A percentile compares a stretch with the other conserved stretches of the same genome.
phyloP scores from a whole-genome alignment of 2,113 vertebrate species.

The Dissostichus mawsoni region DNA sequence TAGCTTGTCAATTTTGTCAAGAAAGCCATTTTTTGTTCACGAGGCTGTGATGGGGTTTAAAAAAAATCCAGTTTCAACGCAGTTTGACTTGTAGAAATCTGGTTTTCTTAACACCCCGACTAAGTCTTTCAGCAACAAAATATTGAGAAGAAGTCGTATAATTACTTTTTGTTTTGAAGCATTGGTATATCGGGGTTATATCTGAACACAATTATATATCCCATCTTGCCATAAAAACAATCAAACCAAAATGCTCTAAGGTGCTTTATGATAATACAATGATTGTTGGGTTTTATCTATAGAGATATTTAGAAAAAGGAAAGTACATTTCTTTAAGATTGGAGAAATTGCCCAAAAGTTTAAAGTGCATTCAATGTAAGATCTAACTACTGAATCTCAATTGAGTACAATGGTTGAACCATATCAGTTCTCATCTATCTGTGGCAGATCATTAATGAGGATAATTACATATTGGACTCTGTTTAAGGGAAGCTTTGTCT shows the following conservation, averaged over 20 bases:
- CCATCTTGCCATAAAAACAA: conserved; percentile 37
- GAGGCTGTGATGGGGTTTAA: background rate
- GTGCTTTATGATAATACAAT: conserved; percentile 73
- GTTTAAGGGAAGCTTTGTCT: conserved; percentile 40
- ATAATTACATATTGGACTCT: conserved; percentile 43
- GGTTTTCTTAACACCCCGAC: conserved; percentile 17
- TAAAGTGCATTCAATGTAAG: conserved; percentile 80
- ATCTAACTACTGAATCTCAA: conserved; percentile 65
- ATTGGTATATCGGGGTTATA: conserved; percentile 15
- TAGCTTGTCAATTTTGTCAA: conserved; percentile 26
- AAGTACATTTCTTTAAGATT: conserved; percentile 60
- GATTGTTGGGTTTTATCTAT: conserved; percentile 69
- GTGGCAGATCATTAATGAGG: conserved; percentile 49
- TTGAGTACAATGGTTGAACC: conserved; percentile 39
- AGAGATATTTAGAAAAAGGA: conserved; percentile 55
- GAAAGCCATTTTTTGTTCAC: conserved; percentile 2
- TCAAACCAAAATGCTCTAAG: conserved; percentile 65
- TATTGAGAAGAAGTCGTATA: background rate
- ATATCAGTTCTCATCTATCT: conserved; percentile 46
- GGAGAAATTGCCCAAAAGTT: conserved; percentile 66
- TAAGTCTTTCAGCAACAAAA: background rate
- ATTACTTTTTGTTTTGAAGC: conserved; percentile 27
- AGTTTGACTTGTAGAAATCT: conserved; percentile 5
- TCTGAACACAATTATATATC: conserved; percentile 18
- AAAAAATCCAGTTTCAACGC: conserved; percentile 22